Evolutionary conservation across 2,113 vertebrate genomes (phyloP).

Genomic region (Otus sunia): DNA sequence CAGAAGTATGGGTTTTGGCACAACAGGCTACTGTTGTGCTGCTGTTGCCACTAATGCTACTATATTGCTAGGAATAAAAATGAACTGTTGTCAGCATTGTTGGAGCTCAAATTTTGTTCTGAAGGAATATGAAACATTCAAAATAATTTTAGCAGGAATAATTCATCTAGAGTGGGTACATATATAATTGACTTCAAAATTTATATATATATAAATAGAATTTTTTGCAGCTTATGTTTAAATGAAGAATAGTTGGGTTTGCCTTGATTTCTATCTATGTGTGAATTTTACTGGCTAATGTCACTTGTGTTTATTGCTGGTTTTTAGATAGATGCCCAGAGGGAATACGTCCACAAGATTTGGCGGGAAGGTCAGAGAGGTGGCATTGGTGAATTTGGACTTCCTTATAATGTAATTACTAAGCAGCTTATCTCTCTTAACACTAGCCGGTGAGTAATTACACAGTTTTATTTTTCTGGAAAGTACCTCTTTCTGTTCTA

Average conservation of each 20-base stretch:
- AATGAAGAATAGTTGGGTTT: not conserved
- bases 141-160: not conserved
- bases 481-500: not conserved
- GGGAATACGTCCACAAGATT: slow-evolving; percentile 70
- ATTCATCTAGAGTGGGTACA: not conserved
- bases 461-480: not conserved
- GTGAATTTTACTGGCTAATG: not conserved
- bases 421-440: slow-evolving; percentile 76
- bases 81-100: not conserved
- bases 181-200: not conserved
- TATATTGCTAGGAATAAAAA: not conserved
- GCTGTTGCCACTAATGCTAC: not conserved
- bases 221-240: not conserved
- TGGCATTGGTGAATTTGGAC: slow-evolving; percentile 59
- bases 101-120: not conserved
- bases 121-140: not conserved
- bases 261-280: not conserved
- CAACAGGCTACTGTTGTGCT: not conserved
- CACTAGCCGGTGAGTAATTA: slow-evolving; percentile 64
- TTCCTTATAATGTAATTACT: slow-evolving; percentile 71
- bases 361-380: slow-evolving; percentile 51
- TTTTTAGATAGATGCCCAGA: slow-evolving; percentile 74
- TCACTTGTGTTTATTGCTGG: not conserved
- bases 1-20: not conserved
- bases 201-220: not conserved